Base-by-base conservation (phyloP, 1,140 invertebrate species). In the Epicauta chinensis region DNA sequence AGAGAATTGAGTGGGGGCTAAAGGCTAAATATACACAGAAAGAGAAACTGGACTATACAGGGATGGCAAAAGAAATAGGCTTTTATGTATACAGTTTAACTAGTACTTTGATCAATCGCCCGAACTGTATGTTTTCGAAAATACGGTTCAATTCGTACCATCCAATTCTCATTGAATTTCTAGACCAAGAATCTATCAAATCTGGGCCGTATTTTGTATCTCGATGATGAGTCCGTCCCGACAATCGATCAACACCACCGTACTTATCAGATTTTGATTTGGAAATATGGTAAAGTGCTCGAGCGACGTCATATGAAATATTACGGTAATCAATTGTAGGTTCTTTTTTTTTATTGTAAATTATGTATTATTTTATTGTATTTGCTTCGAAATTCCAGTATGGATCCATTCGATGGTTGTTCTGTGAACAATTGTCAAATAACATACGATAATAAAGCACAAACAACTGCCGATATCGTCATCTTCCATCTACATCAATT, bases 401-500 rank as follows among this genome's bases (percentile, higher is more conserved):
- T 60, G 12, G 65, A 76, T 49, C 79, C 80, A 0, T 81, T 80
- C 66, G 67, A 73, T 29, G 55, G 67, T 35, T 82, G 81, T 63
- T 71, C 76, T 7, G 77, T 79, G 2, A 68, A 68, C 5, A 77
- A 79, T 48, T 83, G 81, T 47, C 30, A 60, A 40, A 42, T 82
- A 32, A 73, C 71, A 3, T 80, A 79, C 36, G 59, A 74, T 4
- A 64, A 69, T 13, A 37, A 53, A 11, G 69, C 73, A 16, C 13
- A 77, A 4, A 35, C 62, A 6, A 57, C 38, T 12, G 75, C 78
- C 0, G 77, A 81, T 53, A 77, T 79, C 0, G 76, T 81, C 0
- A 49, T 82, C 2, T 75, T 82, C 55, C 79, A 80, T 52, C 57
- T 82, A 10, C 80, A 82, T 40, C 55, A 74, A 11, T 75, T 69